Percentiles rank a stretch among this genome's conserved stretches.
phyloP scores from a whole-genome alignment of 2,113 vertebrate genomes.

The Xiphophorus maculatus region DNA sequence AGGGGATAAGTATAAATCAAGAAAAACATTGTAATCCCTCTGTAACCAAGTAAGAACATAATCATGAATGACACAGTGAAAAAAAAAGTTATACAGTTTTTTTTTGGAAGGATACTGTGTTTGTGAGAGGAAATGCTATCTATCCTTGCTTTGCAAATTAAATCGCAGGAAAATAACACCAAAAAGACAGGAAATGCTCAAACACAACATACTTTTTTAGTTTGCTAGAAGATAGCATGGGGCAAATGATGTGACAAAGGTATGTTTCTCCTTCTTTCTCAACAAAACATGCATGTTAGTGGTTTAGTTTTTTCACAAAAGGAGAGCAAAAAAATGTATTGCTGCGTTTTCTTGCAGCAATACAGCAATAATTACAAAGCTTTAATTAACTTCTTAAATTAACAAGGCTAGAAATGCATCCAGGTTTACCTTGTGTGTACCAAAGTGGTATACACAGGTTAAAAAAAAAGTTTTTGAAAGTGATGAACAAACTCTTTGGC shows the following conservation, averaged over 20 bases:
- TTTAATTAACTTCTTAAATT: too few species aligned
- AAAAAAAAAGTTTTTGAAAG: neutral
- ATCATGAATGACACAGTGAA: neutral
- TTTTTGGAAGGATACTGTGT: neutral
- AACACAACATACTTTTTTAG: too few species aligned
- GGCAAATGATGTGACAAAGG: neutral
- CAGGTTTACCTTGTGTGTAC: neutral
- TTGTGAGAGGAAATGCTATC: neutral
- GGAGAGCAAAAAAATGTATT: neutral
- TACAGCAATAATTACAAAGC: too few species aligned
- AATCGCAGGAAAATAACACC: neutral
- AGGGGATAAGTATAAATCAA: conserved; percentile 27
- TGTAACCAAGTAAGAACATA: neutral
- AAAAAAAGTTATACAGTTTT: neutral
- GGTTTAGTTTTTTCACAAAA: neutral
- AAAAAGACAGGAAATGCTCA: neutral
- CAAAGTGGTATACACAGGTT: neutral
- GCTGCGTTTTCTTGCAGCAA: too few species aligned
- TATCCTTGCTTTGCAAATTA: neutral
- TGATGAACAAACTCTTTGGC: neutral
- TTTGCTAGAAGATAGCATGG: neutral
- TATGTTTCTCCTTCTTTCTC: neutral
- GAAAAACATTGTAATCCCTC: conserved; percentile 16
- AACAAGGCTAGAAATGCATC: neutral
- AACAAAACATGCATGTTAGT: neutral